Evolutionary conservation across 1,140 invertebrate genomes (phyloP).

Genomic region (Drosophila navojoa): DNA sequence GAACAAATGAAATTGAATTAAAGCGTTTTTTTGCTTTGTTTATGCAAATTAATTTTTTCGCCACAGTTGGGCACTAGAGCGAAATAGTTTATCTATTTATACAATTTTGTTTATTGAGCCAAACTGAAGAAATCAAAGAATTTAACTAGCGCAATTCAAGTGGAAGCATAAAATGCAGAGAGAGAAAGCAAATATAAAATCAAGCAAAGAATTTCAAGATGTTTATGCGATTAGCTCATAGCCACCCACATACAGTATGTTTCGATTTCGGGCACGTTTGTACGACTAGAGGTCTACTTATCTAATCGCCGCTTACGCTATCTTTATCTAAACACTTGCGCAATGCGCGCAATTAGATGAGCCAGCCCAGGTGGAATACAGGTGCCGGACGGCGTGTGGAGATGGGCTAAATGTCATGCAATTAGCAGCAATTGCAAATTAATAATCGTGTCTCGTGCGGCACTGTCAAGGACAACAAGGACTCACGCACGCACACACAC

Average conservation of each 20-base stretch:
- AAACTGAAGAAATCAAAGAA: slow-evolving; percentile 19
- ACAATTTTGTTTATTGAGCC: slow-evolving; percentile 19
- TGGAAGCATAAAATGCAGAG: slow-evolving; percentile 36
- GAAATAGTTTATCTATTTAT: slow-evolving; percentile 22
- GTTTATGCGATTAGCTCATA: slow-evolving; percentile 34
- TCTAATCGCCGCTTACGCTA: slow-evolving; percentile 68
- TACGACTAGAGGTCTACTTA: slow-evolving; percentile 29
- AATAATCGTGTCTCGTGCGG: slow-evolving; percentile 73
- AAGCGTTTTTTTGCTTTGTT: slow-evolving; percentile 9
- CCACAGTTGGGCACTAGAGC: not conserved
- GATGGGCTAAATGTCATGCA: slow-evolving; percentile 48
- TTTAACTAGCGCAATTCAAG: slow-evolving; percentile 39
- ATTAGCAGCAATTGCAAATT: slow-evolving; percentile 80
- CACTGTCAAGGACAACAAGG: slow-evolving; percentile 61
- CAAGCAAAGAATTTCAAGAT: slow-evolving; percentile 27
- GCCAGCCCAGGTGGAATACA: slow-evolving; percentile 19
- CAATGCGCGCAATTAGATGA: slow-evolving; percentile 40
- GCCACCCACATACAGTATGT: slow-evolving; percentile 21
- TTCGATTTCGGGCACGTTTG: not conserved
- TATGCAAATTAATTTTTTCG: slow-evolving; percentile 11
- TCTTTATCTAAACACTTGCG: slow-evolving; percentile 44
- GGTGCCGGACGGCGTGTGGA: not conserved
- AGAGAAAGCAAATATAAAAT: no score
- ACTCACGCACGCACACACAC: slow-evolving; percentile 50
- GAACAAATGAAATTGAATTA: slow-evolving; percentile 1